Base-by-base conservation (phyloP, 2,113 vertebrate genomes). In the Hippocampus abdominalis region DNA sequence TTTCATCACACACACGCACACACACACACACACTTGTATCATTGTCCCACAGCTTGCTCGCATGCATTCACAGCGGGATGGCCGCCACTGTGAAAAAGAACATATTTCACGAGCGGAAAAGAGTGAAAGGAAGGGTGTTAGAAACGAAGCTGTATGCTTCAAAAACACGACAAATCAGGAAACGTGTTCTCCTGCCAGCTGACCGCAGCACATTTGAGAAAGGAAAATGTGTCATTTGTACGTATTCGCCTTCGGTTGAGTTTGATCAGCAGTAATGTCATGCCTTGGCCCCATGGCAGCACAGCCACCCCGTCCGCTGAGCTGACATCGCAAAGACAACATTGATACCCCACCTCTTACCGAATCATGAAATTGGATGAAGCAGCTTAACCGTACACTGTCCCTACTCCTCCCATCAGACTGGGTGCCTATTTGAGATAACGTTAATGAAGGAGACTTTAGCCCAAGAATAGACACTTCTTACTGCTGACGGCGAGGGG, bases 391-490 rank as follows among this genome's bases (percentile, higher is more conserved):
- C 79, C 51, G 71, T 36, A 67, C 59, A 44, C 74, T 70, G 61
- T 78, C 79, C 82, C 84, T 73, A 46, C 82, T 70, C 81, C 75
- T 48, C 36, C 86, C 86, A 87, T 86, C 84, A 70, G 77, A 85
- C 81, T 79, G 78, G 80, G 84, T 77, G 85, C 87, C 84, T 79
- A 86, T 88, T 90, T 84, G 86, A 92, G 90, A 92, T 92, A 92
- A 91, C 83, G 76, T 84, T 92, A 91, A 91, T 91, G 90, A 89
- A 89, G 89, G 83, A 75, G 88, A 82, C 87, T 89, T 87, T 75
- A 87, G 87, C 73, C 73, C 72, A 73, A 81, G 83, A 86, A 87
- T 80, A 89, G 86, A 87, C 84, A 68, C 72, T 62, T 87, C 88
- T 86, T 88, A 79, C 70, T 86, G 75, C 77, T 63, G 66, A 51